Evolutionary conservation across 92 coral and sea anemone species (phyloP), one percentile per base, ranked within the genome.

Genomic region (Zoanthus solanderi): DNA sequence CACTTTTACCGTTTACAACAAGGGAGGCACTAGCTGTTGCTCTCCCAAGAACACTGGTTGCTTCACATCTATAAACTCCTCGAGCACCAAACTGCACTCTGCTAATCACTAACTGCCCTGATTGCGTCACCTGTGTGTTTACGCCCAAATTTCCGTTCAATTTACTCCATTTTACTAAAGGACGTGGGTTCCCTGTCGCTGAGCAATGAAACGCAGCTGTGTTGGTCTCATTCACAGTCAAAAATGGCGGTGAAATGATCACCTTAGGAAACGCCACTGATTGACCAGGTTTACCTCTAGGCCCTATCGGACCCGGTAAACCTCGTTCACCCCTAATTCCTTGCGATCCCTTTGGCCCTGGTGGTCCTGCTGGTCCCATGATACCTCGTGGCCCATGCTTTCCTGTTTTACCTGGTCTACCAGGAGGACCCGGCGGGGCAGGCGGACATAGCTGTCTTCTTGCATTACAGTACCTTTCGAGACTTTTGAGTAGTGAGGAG

Each of bases 191-290:
- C 71, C 89, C 89, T 68, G 84, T 75, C 17, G 80, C 88, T 1
- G 92, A 84, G 74, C 89, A 89, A 31, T 66, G 76, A 42, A 89
- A 50, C n/a, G 72, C 48, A 44, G 81, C 89, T 15, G 80, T 31
- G 11, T 89, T 61, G 37, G 79, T 89, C 48, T 89, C 92, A 48
- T 89, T 89, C 10, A 89, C 85, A 34, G 53, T 71, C 89, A 89
- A n/a, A 14, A 45, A 42, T 56, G 72, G 73, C 30, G 92, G 92
- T 11, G 88, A 84, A 11, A 89, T 54, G 31, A 88, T 69, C 32
- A 89, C 89, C 37, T 37, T 42, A 42, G 92, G 92, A 65, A 53
- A 42, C 17, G 76, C 73, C 14, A 61, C 46, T 28, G 89, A 84
- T 15, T 71, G 85, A 28, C 92, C 92, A 23, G 89, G 92, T 5